These are phyloP conservation scores for Silurus meridionalis DNA, from an alignment of 2,113 vertebrate genomes.

Conservation along the genomic window DNA sequence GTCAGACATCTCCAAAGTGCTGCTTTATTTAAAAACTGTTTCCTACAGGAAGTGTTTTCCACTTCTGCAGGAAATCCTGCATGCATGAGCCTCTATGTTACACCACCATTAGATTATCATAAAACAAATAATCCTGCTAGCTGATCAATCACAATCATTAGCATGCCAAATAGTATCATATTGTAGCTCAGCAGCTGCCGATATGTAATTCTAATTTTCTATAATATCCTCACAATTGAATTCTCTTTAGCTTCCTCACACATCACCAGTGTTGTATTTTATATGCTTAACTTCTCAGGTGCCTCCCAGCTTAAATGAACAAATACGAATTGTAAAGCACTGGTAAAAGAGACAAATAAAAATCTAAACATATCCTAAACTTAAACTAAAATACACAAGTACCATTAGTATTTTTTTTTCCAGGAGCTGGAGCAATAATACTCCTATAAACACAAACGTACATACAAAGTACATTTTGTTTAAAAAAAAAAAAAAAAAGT, in stretches of 20 bases:
- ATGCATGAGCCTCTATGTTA: not conserved
- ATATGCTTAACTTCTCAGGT: not conserved
- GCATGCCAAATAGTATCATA: not conserved
- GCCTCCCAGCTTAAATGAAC: not conserved
- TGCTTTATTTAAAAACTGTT: conserved; percentile 35
- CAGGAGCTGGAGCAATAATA: not conserved
- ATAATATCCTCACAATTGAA: not conserved
- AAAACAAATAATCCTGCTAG: not conserved
- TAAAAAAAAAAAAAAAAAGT: not conserved
- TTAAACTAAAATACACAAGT: not conserved
- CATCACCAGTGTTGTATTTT: not conserved
- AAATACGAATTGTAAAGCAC: not conserved
- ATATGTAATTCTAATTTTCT: not conserved
- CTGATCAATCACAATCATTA: not conserved
- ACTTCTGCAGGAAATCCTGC: conserved; percentile 35
- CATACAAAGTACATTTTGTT: not conserved
- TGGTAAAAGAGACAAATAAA: not conserved
- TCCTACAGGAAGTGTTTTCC: conserved; percentile 41
- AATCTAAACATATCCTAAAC: not conserved
- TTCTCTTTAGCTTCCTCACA: not conserved
- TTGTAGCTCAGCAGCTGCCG: not conserved
- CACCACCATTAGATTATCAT: not conserved
- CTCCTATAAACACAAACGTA: not conserved
- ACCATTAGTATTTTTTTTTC: not conserved
- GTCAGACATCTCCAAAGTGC: conserved; percentile 20